Conservation (phyloP, 2,113 vertebrate genomes). For the Melierax canorus region DNA sequence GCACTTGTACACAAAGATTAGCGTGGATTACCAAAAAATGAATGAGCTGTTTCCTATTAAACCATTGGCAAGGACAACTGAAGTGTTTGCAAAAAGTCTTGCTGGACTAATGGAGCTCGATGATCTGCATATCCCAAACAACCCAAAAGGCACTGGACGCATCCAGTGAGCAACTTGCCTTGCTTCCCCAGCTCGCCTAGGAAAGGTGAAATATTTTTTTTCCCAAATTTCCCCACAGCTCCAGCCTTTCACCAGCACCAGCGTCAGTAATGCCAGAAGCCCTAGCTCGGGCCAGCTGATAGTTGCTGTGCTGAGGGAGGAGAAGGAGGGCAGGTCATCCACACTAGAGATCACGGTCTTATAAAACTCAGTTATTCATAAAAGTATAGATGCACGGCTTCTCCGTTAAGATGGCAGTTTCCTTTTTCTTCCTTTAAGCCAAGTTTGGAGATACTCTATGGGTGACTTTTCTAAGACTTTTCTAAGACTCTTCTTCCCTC, state of each 20-base stretch:
- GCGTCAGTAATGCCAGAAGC: accelerated
- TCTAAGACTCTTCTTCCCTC: background rate
- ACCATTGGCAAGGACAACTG: background rate
- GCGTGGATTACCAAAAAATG: background rate
- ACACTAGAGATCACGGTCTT: accelerated
- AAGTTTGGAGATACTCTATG: background rate
- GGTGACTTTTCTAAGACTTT: background rate
- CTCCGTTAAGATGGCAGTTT: background rate
- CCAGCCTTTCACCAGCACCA: background rate
- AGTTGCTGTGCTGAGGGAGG: background rate
- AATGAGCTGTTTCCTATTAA: background rate
- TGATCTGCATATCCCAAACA: background rate
- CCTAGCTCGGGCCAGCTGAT: accelerated
- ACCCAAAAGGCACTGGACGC: background rate
- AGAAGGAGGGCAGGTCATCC: background rate
- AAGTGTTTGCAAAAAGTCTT: background rate
- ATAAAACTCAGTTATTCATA: background rate
- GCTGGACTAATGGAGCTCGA: background rate
- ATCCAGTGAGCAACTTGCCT: accelerated
- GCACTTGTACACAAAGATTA: background rate
- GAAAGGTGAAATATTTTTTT: background rate
- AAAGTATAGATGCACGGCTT: background rate
- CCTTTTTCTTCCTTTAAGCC: background rate
- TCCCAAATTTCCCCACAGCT: background rate
- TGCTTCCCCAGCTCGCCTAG: background rate